phyloP scores from a whole-genome alignment of 2,113 vertebrate species.

The Larimichthys crocea region DNA sequence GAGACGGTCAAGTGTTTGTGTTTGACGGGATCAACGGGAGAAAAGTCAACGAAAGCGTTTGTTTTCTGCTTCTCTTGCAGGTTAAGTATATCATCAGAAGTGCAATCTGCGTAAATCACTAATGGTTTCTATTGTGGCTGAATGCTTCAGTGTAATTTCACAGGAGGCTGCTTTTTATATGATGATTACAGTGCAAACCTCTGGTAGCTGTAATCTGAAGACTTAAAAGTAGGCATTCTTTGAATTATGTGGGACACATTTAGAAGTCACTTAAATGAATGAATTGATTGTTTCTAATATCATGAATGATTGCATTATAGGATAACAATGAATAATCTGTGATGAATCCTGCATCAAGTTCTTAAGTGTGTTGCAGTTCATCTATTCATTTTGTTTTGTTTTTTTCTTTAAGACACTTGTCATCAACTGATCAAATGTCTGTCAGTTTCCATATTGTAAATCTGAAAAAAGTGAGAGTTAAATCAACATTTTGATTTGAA shows the following conservation, averaged over 20 bases:
- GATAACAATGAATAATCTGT: not conserved
- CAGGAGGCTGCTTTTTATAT: slow-evolving; percentile 53
- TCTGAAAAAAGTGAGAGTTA: not conserved
- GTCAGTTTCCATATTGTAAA: not conserved
- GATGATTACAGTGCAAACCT: slow-evolving; percentile 71
- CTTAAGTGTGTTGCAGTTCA: not conserved
- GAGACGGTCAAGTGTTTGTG: slow-evolving; percentile 6
- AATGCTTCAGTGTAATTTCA: slow-evolving; percentile 33
- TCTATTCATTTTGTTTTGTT: not conserved
- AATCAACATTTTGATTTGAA: not conserved
- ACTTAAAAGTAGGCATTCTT: slow-evolving; percentile 31
- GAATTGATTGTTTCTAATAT: too few relatives aligned
- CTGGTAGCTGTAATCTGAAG: slow-evolving; percentile 59
- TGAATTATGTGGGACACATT: not conserved
- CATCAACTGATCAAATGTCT: not conserved
- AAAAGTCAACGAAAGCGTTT: not conserved
- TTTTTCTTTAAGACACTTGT: not conserved
- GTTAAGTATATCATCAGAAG: not conserved
- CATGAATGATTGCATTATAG: not conserved
- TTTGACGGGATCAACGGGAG: not conserved
- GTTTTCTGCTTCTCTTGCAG: not conserved
- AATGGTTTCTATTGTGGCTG: not conserved
- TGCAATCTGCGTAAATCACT: not conserved
- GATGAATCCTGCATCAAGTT: not conserved
- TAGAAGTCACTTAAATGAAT: too few relatives aligned